These are phyloP conservation scores for Temnopleurus reevesii DNA, from an alignment of 53 echinoderm and acorn worm genomes.

Conservation along the genomic window DNA sequence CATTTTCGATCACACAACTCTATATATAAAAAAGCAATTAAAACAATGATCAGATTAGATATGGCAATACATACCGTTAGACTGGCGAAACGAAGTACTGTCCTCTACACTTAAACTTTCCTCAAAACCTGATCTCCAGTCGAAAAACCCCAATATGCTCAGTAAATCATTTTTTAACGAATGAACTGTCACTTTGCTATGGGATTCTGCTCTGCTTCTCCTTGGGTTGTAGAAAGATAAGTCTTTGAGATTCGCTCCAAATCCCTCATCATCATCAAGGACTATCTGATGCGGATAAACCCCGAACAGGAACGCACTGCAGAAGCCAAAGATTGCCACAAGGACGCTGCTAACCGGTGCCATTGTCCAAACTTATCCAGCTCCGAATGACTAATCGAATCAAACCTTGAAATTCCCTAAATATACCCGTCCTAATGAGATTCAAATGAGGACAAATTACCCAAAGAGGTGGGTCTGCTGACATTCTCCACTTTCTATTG, in stretches of 20 bases:
- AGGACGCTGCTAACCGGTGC: neutral
- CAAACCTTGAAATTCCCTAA: neutral
- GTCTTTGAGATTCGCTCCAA: neutral
- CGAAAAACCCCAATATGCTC: neutral
- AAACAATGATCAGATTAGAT: neutral
- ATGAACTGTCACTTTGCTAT: neutral
- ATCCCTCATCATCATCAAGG: neutral
- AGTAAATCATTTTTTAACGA: neutral
- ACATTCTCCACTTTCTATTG: neutral
- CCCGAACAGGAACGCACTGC: neutral
- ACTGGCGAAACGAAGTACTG: neutral
- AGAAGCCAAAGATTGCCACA: neutral
- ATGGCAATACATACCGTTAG: neutral
- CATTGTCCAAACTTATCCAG: neutral
- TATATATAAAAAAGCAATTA: neutral
- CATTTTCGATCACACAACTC: too few species aligned
- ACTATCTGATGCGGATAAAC: neutral
- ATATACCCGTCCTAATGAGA: constrained; percentile 5
- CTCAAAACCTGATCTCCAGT: neutral
- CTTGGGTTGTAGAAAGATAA: neutral
- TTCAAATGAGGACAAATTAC: neutral
- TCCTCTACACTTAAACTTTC: neutral
- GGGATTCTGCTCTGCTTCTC: neutral
- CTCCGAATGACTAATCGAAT: neutral
- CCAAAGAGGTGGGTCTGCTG: neutral